A percentile compares a stretch with the other conserved stretches of the same genome.
Evolutionary conservation across 2,797 vertebrate genomes (phyloP).

Genomic region (Pangasius mekongensis): DNA sequence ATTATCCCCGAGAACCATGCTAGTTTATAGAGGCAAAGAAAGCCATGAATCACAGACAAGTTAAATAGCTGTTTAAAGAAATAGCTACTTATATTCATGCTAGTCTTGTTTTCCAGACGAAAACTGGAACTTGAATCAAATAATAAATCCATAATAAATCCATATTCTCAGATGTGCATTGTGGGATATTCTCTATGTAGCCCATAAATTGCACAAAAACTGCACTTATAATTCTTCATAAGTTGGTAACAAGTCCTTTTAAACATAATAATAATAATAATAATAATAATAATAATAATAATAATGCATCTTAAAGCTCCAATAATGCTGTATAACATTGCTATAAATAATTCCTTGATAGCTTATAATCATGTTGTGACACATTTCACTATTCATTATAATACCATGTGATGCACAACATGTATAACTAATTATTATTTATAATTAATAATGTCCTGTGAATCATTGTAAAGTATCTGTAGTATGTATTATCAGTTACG

Average conservation of each 20-base stretch:
- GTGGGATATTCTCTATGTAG: not conserved
- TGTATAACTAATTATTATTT: not conserved
- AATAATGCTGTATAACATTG: not conserved
- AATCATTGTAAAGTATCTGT: not conserved
- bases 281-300: too few relatives aligned
- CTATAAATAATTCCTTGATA: not conserved
- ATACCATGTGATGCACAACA: not conserved
- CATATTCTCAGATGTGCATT: not conserved
- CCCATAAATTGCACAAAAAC: not conserved
- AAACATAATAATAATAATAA: not conserved
- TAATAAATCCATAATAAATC: not conserved
- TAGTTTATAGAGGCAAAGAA: not conserved
- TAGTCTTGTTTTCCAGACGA: not conserved
- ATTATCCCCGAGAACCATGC: not conserved
- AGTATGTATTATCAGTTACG: not conserved
- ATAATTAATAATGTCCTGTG: not conserved
- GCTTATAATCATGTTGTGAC: not conserved
- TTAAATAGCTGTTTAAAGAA: not conserved
- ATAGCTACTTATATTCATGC: not conserved
- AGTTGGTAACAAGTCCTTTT: not conserved
- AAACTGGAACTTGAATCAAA: not conserved
- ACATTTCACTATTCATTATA: not conserved
- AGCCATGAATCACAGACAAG: not conserved
- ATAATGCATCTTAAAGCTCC: not conserved
- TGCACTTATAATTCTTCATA: not conserved